A percentile compares a stretch with the other conserved stretches of the same genome.
These are phyloP conservation scores for Sinonovacula constricta DNA, from an alignment of 1,140 invertebrate species.

Conservation along the genomic window DNA sequence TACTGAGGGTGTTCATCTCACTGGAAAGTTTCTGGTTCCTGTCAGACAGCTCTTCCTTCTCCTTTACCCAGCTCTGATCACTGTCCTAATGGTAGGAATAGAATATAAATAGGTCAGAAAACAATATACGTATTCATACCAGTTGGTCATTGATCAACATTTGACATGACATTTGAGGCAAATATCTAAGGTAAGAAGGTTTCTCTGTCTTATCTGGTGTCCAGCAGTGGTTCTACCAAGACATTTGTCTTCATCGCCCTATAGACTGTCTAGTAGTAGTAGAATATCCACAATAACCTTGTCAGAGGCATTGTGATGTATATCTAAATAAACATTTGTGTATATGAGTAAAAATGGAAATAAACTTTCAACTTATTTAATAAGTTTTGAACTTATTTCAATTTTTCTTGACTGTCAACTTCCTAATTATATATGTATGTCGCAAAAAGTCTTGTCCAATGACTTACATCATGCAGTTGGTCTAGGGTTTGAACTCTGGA, in stretches of 20 bases:
- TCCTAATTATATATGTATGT: no score
- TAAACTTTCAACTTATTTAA: no score
- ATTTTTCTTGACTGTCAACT: no score
- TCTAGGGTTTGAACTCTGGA: no score
- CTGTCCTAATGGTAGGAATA: constrained; percentile 17
- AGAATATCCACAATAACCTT: no score
- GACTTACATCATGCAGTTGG: no score
- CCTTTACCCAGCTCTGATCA: constrained; percentile 42
- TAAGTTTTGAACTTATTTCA: no score
- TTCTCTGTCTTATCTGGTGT: neutral
- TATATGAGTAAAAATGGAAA: no score
- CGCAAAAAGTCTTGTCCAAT: no score
- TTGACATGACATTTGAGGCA: neutral
- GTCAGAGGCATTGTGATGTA: no score
- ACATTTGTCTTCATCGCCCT: neutral
- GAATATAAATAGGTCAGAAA: neutral
- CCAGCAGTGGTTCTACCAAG: neutral
- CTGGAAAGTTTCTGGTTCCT: neutral
- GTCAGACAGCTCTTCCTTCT: constrained; percentile 34
- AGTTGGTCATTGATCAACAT: neutral
- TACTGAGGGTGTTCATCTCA: constrained; percentile 15
- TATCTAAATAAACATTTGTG: no score
- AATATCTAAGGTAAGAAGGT: neutral
- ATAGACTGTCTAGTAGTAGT: neutral
- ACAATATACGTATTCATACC: neutral